These are phyloP conservation scores for Parotocinclus haroldoi DNA, from an alignment of 2,797 vertebrate species.

Conservation along the genomic window DNA sequence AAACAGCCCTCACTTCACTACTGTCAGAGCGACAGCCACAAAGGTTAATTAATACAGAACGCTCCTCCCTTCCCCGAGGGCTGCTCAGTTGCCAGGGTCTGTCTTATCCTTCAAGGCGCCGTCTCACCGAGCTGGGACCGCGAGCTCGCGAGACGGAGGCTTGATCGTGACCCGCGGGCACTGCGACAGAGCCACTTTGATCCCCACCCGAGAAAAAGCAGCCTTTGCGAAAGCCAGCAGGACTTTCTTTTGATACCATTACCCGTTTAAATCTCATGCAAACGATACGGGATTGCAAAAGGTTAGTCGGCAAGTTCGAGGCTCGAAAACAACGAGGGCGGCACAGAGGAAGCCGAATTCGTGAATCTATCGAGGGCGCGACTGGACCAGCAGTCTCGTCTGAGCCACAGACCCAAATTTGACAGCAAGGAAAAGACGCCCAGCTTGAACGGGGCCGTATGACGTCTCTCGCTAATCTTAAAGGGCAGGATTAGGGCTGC, in stretches of 20 bases:
- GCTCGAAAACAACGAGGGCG: constrained; percentile 24
- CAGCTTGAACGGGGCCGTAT: constrained; percentile 67
- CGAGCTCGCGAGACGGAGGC: constrained; percentile 17
- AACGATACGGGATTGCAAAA: constrained; percentile 27
- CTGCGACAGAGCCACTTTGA: constrained; percentile 5
- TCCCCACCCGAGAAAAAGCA: neutral
- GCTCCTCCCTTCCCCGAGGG: constrained; percentile 57
- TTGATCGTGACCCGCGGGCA: constrained; percentile 23
- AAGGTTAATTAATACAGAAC: constrained; percentile 81
- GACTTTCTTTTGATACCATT: constrained; percentile 3
- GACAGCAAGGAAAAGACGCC: constrained; percentile 67
- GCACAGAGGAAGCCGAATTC: constrained; percentile 14
- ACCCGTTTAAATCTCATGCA: constrained; percentile 36
- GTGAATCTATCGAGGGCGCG: constrained; percentile 44
- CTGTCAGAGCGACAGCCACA: constrained; percentile 67
- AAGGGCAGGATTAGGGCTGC: constrained; percentile 69
- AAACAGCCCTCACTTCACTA: constrained; percentile 67
- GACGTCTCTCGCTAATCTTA: constrained; percentile 72
- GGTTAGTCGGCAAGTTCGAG: constrained; percentile 23
- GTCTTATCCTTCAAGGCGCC: constrained; percentile 56
- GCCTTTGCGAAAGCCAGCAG: neutral
- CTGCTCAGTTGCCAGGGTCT: constrained; percentile 61
- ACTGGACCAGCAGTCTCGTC: constrained; percentile 53
- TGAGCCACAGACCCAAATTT: constrained; percentile 71
- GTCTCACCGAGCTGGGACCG: constrained; percentile 16